phyloP scores from a whole-genome alignment of 2,797 vertebrate genomes.

The Rhodeus uyekii region DNA sequence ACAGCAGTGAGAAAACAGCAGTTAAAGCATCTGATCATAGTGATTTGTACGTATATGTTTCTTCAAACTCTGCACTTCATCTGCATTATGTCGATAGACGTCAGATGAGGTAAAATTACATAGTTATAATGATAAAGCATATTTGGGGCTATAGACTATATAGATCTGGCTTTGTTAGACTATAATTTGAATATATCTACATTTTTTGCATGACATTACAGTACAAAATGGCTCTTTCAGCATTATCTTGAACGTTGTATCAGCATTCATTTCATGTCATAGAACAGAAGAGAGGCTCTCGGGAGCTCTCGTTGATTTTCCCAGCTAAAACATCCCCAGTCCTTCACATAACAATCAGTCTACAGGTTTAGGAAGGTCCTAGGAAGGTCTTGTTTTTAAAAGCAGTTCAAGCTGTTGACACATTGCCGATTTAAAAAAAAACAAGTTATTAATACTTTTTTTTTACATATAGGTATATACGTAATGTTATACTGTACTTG shows the following conservation, averaged over 20 bases:
- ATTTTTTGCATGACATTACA: background rate
- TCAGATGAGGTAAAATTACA: background rate
- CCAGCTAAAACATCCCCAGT: background rate
- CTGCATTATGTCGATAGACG: background rate
- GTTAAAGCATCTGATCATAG: background rate
- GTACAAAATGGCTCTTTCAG: background rate
- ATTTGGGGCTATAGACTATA: background rate
- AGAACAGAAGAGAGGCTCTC: background rate
- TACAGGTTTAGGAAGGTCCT: background rate
- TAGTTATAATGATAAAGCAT: background rate
- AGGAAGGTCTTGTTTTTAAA: background rate
- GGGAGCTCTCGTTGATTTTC: background rate
- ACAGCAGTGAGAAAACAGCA: background rate
- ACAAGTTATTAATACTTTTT: background rate
- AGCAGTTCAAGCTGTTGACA: background rate
- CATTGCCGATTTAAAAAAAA: too few species aligned
- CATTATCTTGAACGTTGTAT: background rate
- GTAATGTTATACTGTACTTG: background rate
- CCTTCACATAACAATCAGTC: background rate
- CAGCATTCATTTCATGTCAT: background rate
- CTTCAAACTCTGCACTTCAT: background rate
- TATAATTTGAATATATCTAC: background rate
- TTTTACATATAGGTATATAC: background rate
- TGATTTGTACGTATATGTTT: background rate
- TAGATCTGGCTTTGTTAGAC: background rate